Conservation (phyloP, 1,140 invertebrate genomes). For the Lucilia sericata region DNA sequence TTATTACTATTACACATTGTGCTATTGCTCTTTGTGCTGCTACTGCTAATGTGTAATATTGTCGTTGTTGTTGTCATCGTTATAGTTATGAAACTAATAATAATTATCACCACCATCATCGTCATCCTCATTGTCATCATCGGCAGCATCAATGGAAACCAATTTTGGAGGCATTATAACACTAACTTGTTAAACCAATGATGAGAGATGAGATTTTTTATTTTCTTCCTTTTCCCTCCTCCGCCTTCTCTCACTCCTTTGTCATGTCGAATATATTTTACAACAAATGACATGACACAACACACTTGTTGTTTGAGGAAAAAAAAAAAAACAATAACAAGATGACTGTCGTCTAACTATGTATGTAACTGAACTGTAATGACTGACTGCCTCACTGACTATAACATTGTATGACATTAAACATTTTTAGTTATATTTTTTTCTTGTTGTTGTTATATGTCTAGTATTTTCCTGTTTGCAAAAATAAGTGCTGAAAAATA, state of each 20-base stretch:
- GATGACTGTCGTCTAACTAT: not conserved
- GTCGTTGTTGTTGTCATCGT: not conserved
- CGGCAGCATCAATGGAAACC: not conserved
- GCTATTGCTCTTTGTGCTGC: too few species aligned
- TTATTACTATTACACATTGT: not conserved
- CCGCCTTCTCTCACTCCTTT: not conserved
- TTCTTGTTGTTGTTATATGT: not conserved
- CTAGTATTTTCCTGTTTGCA: not conserved
- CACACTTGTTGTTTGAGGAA: not conserved
- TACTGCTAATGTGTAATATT: not conserved
- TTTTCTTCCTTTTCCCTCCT: too few species aligned
- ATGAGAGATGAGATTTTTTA: not conserved
- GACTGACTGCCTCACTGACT: not conserved
- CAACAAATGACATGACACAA: constrained; percentile 6
- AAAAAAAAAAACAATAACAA: not conserved
- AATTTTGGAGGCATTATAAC: not conserved
- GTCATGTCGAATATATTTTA: not conserved
- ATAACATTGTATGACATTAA: not conserved
- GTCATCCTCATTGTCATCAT: not conserved
- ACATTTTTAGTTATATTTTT: not conserved
- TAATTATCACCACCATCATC: not conserved
- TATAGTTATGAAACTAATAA: constrained; percentile 3
- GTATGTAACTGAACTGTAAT: not conserved
- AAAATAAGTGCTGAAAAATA: not conserved
- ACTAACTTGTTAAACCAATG: not conserved